Evolutionary conservation across 2,113 vertebrate genomes (phyloP), one percentile per base, ranked within the genome.

Genomic region (Butorides virescens): DNA sequence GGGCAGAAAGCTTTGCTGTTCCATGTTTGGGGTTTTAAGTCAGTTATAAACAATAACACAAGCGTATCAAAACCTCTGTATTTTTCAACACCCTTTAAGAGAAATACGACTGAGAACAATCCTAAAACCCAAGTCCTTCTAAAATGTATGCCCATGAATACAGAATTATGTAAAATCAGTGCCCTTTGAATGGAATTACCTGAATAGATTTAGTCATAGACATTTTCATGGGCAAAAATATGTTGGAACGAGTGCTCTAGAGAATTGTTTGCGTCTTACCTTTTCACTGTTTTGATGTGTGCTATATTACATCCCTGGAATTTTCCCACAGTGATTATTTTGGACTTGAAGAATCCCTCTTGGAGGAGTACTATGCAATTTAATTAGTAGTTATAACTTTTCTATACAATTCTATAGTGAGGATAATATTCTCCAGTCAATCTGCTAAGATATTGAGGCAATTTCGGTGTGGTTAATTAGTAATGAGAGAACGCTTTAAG

Each of bases 311-410:
- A 47, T 30, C 16, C 34, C 39, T 75, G 29, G 49, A 91, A 65
- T 93, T 92, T 94, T 89, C 53, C 66, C 58, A 53, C 56, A 72
- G 53, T 72, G 47, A 72, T 85, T 58, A 53, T 70, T 91, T 80
- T 89, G 30, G 46, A 59, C 56, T 65, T 68, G 66, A 92, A 92
- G 95, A 93, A 68, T 72, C 27, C 30, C 26, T 74, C 63, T 89
- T 93, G 61, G 39, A 87, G 50, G 36, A 92, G 19, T 19, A 37
- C 37, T 70, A 7, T 62, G 53, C 39, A 78, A 75, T 87, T 93
- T 96, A 87, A 92, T 92, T 91, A 70, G 46, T 20, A 85, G 76
- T 83, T 86, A 66, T 83, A 83, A 65, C 13, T 94, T 89, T 75
- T 49, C 53, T 75, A 13, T 68, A 20, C 8, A 52, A 39, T 74